Conservation (phyloP, 2,888 invertebrate species). For the Drosophila nr. perissopoda region DNA sequence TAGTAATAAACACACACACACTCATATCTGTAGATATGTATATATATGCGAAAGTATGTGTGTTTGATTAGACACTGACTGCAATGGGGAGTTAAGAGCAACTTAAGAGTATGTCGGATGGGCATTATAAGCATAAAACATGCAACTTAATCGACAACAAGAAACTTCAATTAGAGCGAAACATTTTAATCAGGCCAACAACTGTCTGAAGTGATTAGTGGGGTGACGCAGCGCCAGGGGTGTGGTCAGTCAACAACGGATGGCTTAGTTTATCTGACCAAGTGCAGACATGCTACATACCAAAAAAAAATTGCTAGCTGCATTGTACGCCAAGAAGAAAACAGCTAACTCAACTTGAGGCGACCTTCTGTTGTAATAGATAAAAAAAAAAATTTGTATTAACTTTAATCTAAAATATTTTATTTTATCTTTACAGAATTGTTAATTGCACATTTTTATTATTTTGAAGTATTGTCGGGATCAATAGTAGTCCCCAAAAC, state of each 20-base stretch:
- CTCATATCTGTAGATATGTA: background rate
- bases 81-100: slow-evolving; percentile 15
- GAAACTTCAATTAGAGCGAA: slow-evolving; percentile 73
- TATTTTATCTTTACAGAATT: background rate
- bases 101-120: slow-evolving; percentile 32
- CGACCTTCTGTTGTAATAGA: background rate
- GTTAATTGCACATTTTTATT: background rate
- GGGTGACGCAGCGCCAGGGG: no score
- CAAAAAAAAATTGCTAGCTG: slow-evolving; percentile 40
- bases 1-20: slow-evolving; percentile 13
- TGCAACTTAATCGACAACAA: slow-evolving; percentile 57
- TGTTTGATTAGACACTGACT: slow-evolving; percentile 28
- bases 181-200: slow-evolving; percentile 54
- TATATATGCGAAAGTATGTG: slow-evolving; percentile 4
- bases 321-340: slow-evolving; percentile 25
- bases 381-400: background rate
- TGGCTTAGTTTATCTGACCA: slow-evolving; percentile 35
- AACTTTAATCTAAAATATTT: background rate
- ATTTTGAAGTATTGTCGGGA: background rate
- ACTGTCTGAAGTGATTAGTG: slow-evolving; percentile 11
- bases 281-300: slow-evolving; percentile 38
- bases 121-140: slow-evolving; percentile 43
- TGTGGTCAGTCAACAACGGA: no score
- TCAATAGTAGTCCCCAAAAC: background rate
- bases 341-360: background rate